Base-by-base conservation (phyloP, 2,797 vertebrate genomes). In the Gambusia yucatana region DNA sequence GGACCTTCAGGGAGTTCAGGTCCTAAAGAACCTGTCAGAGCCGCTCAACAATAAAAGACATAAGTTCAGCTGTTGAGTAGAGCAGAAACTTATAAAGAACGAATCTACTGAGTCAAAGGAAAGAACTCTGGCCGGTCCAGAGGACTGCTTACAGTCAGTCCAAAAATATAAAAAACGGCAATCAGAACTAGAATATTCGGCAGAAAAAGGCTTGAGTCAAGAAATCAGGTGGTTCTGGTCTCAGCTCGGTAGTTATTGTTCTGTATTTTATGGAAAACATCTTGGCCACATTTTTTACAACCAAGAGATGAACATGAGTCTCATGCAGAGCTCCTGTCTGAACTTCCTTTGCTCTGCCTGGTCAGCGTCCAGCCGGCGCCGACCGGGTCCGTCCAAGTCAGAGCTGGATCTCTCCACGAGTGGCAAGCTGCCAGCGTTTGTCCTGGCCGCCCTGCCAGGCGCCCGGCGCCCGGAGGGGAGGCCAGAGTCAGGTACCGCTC, bases 401-500 rank as follows among this genome's bases (percentile, higher is more conserved):
- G 91, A 89, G 90, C 80, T 74, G 50, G 86, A 75, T 87, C 84
- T 86, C 80, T 90, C 88, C 86, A 86, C 33, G 71, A 47, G n/a
- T 93, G 95, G 94, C 83, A 22, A 3, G 11, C 46, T 50, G 87
- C 92, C 94, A 89, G 39, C n/a, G 43, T 20, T 1, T 55, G 78
- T 72, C 48, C 69, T 87, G 93, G 91, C 93, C 94, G 90, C 76
- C 84, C 85, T 85, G 88, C 91, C 94, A 91, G 90, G 90, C 89
- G 93, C 91, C 87, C 3, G 76, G 39, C 36, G 81, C 86, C 72
- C 2, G 36, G 82, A 86, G 85, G 84, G 80, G 84, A 83, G 79
- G 85, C 84, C 80, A 16, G 81, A 82, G 82, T 91, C 91, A 94
- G 94, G 93, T 93, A 94, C 61, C 76, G 82, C 78, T 86, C 78